A percentile compares a stretch with the other conserved stretches of the same genome.
Evolutionary conservation across 2,797 vertebrate genomes (phyloP).

Genomic region (Ctenosaura bakeri): DNA sequence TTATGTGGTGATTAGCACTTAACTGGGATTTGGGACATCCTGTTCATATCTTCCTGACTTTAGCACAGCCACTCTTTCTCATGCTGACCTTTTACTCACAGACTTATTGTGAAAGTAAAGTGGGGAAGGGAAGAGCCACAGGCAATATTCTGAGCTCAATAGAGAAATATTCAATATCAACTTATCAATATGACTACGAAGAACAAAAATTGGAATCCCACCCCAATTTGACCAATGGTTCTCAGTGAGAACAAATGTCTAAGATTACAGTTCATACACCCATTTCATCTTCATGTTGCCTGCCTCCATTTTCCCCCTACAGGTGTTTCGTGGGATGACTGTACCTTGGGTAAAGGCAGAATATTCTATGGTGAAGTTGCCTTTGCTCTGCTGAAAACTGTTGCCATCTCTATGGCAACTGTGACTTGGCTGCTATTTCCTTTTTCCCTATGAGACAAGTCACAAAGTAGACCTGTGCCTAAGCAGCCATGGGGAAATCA

Average conservation of each 20-base stretch:
- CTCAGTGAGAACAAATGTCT: neutral
- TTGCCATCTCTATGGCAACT: slow-evolving; percentile 49
- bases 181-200: neutral
- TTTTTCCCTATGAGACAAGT: slow-evolving; percentile 41
- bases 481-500: slow-evolving; percentile 41
- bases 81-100: too few species aligned
- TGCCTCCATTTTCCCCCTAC: neutral
- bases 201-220: neutral
- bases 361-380: slow-evolving; percentile 7
- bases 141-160: neutral
- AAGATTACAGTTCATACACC: neutral
- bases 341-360: slow-evolving; percentile 3
- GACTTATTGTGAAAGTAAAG: neutral
- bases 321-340: neutral
- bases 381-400: slow-evolving; percentile 24
- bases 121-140: neutral
- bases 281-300: neutral
- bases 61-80: too few species aligned
- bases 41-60: neutral
- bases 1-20: too few species aligned
- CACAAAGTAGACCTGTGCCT: slow-evolving; percentile 42
- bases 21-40: too few species aligned
- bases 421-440: slow-evolving; percentile 33
- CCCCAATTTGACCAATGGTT: neutral
- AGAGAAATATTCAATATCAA: neutral